Percentiles rank a stretch among this genome's conserved stretches.
Conservation (phyloP, 2,888 invertebrate species). For the Dysmachus trigonus region DNA sequence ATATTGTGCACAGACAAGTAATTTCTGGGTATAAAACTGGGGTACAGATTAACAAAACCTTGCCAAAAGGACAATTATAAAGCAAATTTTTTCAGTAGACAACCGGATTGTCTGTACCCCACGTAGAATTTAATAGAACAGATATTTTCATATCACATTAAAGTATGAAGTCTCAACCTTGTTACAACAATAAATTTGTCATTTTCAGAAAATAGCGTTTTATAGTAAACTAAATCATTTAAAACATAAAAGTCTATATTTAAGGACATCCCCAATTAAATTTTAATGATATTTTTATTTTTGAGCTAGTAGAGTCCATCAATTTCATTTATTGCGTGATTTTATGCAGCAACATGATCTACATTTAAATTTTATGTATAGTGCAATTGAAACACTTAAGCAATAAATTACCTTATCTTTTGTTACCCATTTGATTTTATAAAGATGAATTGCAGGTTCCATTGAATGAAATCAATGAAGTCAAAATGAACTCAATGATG, state of each 20-base stretch:
- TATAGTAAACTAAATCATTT: neutral
- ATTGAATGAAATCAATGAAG: neutral
- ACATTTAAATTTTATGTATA: neutral
- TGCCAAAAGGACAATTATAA: neutral
- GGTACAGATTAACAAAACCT: neutral
- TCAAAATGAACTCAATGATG: neutral
- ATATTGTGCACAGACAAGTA: neutral
- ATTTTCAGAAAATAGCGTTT: too few species aligned
- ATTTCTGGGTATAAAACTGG: neutral
- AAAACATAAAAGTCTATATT: neutral
- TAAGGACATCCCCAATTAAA: neutral
- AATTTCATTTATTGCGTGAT: neutral
- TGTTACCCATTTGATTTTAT: neutral
- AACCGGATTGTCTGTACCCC: neutral
- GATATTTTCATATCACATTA: too few species aligned
- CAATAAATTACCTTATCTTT: neutral
- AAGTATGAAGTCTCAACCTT: neutral
- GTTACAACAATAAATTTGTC: neutral
- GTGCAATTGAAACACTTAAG: neutral
- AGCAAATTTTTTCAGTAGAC: neutral
- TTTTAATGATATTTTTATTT: neutral
- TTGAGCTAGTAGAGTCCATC: neutral
- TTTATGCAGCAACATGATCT: neutral
- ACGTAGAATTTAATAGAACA: neutral
- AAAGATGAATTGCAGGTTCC: neutral